These are phyloP conservation scores for Lithophane ornitopus DNA, from an alignment of 2,888 invertebrate genomes.

Conservation along the genomic window DNA sequence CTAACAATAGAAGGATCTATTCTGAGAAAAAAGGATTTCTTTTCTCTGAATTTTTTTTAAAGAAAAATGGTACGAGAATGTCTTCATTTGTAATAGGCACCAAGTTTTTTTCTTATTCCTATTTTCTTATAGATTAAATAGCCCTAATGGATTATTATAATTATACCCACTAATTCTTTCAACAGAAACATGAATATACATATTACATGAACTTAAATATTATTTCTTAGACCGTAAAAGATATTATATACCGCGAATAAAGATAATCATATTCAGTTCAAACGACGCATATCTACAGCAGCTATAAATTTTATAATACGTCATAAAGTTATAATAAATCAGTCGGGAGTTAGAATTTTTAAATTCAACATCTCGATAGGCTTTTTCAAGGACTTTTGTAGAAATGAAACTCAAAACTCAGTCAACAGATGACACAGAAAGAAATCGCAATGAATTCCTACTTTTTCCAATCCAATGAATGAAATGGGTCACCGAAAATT, in stretches of 20 bases:
- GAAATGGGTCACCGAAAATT: conserved; percentile 6
- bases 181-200: neutral
- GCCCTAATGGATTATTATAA: neutral
- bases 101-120: neutral
- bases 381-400: neutral
- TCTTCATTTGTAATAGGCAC: neutral
- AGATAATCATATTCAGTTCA: conserved; percentile 30
- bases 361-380: neutral
- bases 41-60: neutral
- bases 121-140: no score
- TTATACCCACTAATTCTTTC: neutral
- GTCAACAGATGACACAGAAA: neutral
- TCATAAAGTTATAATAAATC: conserved; percentile 33
- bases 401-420: neutral
- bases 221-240: neutral
- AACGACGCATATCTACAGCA: conserved; percentile 10
- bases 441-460: conserved; percentile 4
- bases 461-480: conserved; percentile 11
- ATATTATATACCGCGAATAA: neutral
- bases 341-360: neutral
- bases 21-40: conserved; percentile 11
- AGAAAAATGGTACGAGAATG: neutral
- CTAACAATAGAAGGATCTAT: conserved; percentile 36
- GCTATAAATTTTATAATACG: conserved; percentile 34
- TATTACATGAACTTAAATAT: neutral